Base-by-base conservation (phyloP, 2,113 vertebrate species). In the Perccottus glenii region DNA sequence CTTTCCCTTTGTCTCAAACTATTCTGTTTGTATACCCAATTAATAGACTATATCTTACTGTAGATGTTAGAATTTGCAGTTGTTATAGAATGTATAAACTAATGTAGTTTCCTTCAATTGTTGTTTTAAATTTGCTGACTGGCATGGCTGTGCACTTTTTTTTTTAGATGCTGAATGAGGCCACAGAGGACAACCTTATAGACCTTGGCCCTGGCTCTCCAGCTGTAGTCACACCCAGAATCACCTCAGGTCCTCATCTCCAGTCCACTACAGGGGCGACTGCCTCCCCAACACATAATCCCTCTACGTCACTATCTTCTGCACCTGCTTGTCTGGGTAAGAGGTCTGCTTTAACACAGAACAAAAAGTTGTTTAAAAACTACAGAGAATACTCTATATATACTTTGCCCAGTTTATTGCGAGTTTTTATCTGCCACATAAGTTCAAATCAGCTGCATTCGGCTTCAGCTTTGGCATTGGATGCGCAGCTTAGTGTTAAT, bases 181-280 rank as follows among this genome's bases (percentile, higher is more conserved):
- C 96, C 68, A 95, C 94, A 1, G 96, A 96, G 76, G 96, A 98
- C 90, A 99, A 98, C 85, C 93, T 99, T 73, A 99, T 99, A 90
- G 96, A 99, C 88, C 87, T 99, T 81, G 96, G 95, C 35, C 96
- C 98, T 0, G 96, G 96, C 27, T 99, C 98, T 47, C 97, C 98
- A 1, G 95, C 98, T 0, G 97, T 98, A 55, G 95, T 99, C 81
- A 95, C 94, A 66, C 96, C 96, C 6, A 93, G 94, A 91, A 90
- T 92, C 0, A 92, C 91, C 43, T 93, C 92, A 73, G 80, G 85
- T 64, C 65, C 87, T 35, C 64, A 81, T 5, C 27, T 75, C 11
- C 50, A 59, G 11, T 50, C 85, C 46, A 32, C 75, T 10, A 56
- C 60, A 0, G 64, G 67, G 46, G 75, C 84, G 9, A 44, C 82